Evolutionary conservation across 2,113 vertebrate species (phyloP).

Genomic region (Callocephalon fimbriatum): DNA sequence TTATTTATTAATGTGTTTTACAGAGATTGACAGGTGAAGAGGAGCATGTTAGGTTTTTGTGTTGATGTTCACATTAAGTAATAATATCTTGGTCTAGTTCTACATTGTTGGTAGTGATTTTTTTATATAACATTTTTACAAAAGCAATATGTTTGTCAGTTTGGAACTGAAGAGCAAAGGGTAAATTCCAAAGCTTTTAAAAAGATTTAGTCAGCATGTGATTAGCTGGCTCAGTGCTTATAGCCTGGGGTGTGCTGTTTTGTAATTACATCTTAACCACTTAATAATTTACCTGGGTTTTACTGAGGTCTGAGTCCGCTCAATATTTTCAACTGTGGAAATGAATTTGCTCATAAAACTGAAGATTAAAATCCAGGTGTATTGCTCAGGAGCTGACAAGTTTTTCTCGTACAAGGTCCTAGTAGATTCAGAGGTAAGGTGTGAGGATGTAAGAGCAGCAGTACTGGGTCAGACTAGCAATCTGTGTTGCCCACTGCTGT

Average conservation of each 20-base stretch:
- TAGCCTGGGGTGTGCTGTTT: neutral
- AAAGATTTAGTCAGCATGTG: slow-evolving; percentile 14
- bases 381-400: neutral
- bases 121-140: neutral
- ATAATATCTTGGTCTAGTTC: neutral
- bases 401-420: neutral
- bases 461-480: neutral
- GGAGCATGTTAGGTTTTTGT: neutral
- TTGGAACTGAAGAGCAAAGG: neutral
- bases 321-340: neutral
- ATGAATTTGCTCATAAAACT: neutral
- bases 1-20: neutral
- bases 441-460: neutral
- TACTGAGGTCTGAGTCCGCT: neutral
- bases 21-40: neutral
- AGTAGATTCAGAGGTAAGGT: neutral
- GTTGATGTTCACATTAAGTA: neutral
- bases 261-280: neutral
- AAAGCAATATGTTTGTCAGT: neutral
- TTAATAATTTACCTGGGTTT: neutral
- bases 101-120: neutral
- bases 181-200: neutral
- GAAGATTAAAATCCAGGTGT: neutral
- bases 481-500: neutral
- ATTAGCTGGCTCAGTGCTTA: neutral